phyloP scores from a whole-genome alignment of 2,888 invertebrate species.

The Lucinisca nassula region DNA sequence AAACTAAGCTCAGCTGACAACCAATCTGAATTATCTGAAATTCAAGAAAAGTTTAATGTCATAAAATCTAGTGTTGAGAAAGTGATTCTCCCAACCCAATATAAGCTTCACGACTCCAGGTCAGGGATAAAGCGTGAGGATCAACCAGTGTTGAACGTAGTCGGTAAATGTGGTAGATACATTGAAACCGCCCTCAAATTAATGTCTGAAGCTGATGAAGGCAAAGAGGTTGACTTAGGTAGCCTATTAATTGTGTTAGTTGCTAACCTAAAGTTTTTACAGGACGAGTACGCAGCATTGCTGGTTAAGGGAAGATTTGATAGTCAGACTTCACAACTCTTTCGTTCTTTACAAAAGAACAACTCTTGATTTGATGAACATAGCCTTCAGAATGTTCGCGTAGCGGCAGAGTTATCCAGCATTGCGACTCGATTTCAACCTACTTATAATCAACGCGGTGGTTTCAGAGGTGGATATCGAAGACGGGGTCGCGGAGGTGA shows the following conservation, averaged over 20 bases:
- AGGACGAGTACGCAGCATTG: constrained; percentile 12
- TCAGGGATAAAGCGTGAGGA: constrained; percentile 5
- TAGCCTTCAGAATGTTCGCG: not conserved
- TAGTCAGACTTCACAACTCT: not conserved
- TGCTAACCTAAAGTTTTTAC: not conserved
- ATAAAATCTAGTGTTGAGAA: constrained; percentile 8
- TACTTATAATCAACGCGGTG: too few relatives aligned
- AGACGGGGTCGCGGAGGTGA: too few relatives aligned
- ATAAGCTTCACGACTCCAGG: constrained; percentile 5
- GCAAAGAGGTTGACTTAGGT: not conserved
- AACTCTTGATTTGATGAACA: not conserved
- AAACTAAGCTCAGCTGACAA: not conserved
- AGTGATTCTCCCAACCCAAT: constrained; percentile 5
- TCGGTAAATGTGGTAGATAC: constrained; percentile 3
- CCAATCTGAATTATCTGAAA: not conserved
- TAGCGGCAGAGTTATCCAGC: not conserved
- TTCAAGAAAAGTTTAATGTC: constrained; percentile 7
- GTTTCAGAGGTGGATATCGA: too few relatives aligned
- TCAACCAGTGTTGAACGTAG: constrained; percentile 2
- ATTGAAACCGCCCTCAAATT: constrained; percentile 21
- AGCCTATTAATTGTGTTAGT: not conserved
- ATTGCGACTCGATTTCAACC: too few relatives aligned
- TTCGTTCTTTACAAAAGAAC: constrained; percentile 15
- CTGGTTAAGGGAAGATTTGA: not conserved
- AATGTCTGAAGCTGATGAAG: constrained; percentile 7